Conservation (phyloP, 1,140 invertebrate genomes). For the Sinonovacula constricta region DNA sequence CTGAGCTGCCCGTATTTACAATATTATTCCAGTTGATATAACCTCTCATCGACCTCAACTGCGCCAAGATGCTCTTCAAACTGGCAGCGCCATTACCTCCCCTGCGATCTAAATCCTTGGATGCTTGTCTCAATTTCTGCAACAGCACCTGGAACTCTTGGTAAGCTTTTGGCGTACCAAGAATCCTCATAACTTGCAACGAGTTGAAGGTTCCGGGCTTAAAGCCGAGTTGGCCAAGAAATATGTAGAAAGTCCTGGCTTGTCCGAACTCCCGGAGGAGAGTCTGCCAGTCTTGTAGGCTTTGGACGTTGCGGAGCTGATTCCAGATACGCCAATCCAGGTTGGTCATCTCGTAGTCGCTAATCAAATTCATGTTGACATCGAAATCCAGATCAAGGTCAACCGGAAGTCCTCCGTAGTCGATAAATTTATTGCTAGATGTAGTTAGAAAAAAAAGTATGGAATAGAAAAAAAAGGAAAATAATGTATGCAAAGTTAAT, state of each 20-base stretch:
- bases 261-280: conserved; percentile 47
- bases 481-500: no score
- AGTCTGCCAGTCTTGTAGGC: conserved; percentile 9
- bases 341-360: conserved; percentile 38
- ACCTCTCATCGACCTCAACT: conserved; percentile 28
- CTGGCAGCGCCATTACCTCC: background rate
- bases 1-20: no score
- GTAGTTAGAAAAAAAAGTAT: no score
- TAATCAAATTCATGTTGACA: conserved; percentile 22
- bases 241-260: conserved; percentile 41
- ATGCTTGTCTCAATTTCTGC: background rate
- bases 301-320: background rate
- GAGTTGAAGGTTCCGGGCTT: conserved; percentile 38
- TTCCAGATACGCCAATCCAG: conserved; percentile 44
- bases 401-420: conserved; percentile 22
- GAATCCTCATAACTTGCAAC: conserved; percentile 28
- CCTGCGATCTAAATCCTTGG: background rate
- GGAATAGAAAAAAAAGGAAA: no score
- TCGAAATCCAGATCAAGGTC: conserved; percentile 25
- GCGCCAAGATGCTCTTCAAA: conserved; percentile 20
- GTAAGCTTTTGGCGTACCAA: conserved; percentile 34
- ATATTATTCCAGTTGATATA: conserved; percentile 39
- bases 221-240: conserved; percentile 33
- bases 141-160: conserved; percentile 18
- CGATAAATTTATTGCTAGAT: conserved; percentile 23